A percentile compares a stretch with the other conserved stretches of the same genome.
Evolutionary conservation across 2,888 invertebrate genomes (phyloP).

Genomic region (Sinhomidia bicolor): DNA sequence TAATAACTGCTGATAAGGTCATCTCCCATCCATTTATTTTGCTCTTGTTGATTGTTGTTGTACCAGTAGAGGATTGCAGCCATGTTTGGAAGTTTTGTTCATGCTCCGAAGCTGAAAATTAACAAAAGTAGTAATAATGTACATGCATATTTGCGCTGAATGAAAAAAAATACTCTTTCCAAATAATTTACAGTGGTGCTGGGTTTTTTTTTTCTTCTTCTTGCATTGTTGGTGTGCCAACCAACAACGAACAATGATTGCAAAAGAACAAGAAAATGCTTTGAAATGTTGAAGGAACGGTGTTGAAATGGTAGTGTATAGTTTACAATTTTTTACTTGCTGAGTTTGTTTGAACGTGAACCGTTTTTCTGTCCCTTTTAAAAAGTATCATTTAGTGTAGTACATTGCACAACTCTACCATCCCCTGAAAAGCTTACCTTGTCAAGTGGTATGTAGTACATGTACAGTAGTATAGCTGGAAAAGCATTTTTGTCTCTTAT

Average conservation of each 20-base stretch:
- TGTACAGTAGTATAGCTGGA: not conserved
- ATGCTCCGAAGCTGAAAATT: not conserved
- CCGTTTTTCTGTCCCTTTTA: too few species aligned
- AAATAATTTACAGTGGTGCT: too few species aligned
- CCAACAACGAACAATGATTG: too few species aligned
- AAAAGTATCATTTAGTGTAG: too few species aligned
- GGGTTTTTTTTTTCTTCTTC: too few species aligned
- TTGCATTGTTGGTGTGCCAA: too few species aligned
- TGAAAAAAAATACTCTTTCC: not conserved
- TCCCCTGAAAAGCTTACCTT: not conserved
- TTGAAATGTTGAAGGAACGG: too few species aligned
- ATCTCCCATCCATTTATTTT: conserved; percentile 13
- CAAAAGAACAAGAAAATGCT: too few species aligned
- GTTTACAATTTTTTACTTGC: too few species aligned
- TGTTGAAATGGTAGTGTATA: too few species aligned
- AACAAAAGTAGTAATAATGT: conserved; percentile 26
- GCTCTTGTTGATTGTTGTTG: not conserved
- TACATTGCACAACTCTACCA: too few species aligned
- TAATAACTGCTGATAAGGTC: conserved; percentile 37
- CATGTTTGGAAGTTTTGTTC: conserved; percentile 57
- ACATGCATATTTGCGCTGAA: not conserved
- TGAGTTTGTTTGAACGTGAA: too few species aligned
- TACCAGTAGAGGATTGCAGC: conserved; percentile 31
- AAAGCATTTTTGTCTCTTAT: not conserved
- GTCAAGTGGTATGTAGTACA: not conserved